Evolutionary conservation across 1,140 invertebrate genomes (phyloP), one percentile per base, ranked within the genome.

Genomic region (Drosophila virilis): DNA sequence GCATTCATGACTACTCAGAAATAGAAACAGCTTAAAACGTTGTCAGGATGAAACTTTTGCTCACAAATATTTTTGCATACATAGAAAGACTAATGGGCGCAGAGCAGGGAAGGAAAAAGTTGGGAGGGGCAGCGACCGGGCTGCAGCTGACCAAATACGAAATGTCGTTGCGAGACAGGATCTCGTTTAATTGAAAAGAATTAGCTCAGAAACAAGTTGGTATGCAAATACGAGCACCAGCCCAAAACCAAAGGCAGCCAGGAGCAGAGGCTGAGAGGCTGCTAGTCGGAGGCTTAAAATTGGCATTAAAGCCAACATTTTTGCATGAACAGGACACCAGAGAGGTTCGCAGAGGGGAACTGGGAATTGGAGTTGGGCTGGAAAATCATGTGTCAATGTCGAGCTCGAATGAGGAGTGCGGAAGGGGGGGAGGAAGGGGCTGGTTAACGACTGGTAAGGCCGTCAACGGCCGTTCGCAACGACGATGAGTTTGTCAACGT

Each of bases 161-260:
- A 76, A 69, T 72, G 60, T 28, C 80, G 43, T 73, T 17, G 60
- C 28, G 42, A 57, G 66, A 78, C 66, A 62, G 62, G 58, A 80
- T 79, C 57, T 74, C 48, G 69, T 67, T 71, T 89, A 88, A 89
- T 88, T 88, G 84, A 88, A 88, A 88, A 68, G 83, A 89, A 83
- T 88, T 80, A 83, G 77, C 69, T 55, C n/a, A 33, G 28, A 42
- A 76, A 72, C 79, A 77, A 54, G 12, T 65, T 59, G 60, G 40
- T 37, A 67, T 51, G 74, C 50, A 80, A 75, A 79, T 51, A 68
- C 55, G 61, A 80, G 50, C 60, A 43, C 59, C 60, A 82, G 52
- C 60, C 17, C 51, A 28, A 37, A 40, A 22, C 9, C 15, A 38
- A n/a, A 38, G 37, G 8, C 45, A n/a, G 9, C 28, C 17, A 50